Conservation (phyloP, 2,797 vertebrate genomes). For the Xerus rutilus region DNA sequence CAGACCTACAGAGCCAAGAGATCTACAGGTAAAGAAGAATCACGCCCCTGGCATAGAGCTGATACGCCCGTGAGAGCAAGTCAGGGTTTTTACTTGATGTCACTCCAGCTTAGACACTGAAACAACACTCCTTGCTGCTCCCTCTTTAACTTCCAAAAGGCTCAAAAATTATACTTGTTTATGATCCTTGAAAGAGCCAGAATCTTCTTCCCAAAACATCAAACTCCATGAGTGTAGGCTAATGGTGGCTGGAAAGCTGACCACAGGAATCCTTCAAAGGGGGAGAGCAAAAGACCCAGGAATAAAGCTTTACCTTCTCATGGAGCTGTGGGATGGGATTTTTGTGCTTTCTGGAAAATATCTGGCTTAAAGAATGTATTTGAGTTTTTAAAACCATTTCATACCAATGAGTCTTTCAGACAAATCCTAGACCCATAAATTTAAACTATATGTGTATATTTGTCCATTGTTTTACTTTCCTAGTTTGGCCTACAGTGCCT, state of each 20-base stretch:
- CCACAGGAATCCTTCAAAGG: not conserved
- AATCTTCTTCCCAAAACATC: not conserved
- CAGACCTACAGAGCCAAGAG: not conserved
- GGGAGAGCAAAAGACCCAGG: not conserved
- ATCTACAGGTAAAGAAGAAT: slow-evolving; percentile 28
- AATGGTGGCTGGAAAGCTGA: not conserved
- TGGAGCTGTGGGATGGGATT: not conserved
- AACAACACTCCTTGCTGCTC: not conserved
- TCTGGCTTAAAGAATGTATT: slow-evolving; percentile 47
- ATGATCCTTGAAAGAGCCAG: not conserved
- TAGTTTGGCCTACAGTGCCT: not conserved
- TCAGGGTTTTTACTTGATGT: not conserved
- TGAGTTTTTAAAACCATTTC: slow-evolving; percentile 52
- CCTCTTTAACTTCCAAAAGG: not conserved
- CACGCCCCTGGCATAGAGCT: not conserved
- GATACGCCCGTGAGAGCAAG: not conserved
- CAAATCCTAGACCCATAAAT: slow-evolving; percentile 32
- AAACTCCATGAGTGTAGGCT: not conserved
- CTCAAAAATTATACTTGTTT: not conserved
- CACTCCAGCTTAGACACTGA: not conserved
- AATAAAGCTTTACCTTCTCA: not conserved
- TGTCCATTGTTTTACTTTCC: slow-evolving; percentile 27
- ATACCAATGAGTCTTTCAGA: slow-evolving; percentile 50
- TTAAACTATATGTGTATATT: not conserved
- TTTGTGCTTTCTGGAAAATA: not conserved